phyloP scores from a whole-genome alignment of 2,797 vertebrate species.

The Bucorvus abyssinicus region DNA sequence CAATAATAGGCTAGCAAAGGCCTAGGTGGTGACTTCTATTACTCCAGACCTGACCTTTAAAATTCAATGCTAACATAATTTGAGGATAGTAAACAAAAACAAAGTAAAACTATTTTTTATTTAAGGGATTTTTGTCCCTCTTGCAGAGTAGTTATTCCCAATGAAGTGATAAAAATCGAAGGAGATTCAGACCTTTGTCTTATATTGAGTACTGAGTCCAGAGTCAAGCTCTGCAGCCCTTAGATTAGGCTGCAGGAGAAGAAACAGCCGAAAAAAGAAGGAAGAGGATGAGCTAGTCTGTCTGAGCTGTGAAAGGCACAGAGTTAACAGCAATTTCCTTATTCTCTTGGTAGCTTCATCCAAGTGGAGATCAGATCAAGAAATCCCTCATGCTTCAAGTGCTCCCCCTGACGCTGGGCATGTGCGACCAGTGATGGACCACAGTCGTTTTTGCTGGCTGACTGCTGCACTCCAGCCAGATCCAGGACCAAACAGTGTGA shows the following conservation, averaged over 20 bases:
- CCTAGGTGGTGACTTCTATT: background rate
- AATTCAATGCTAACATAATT: background rate
- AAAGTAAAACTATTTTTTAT: background rate
- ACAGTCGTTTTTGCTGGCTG: background rate
- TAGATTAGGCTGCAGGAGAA: background rate
- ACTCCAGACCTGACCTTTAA: background rate
- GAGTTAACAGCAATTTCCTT: background rate
- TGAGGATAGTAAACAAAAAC: background rate
- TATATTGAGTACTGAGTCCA: background rate
- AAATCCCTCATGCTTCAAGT: background rate
- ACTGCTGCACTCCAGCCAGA: background rate
- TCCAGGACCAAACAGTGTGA: background rate
- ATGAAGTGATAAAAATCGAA: background rate
- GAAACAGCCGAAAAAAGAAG: background rate
- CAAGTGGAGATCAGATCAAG: background rate
- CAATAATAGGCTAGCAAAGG: background rate
- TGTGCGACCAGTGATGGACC: accelerated
- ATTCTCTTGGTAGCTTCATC: background rate
- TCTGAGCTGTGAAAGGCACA: background rate
- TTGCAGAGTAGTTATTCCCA: background rate
- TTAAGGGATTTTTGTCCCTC: background rate
- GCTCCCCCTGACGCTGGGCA: background rate
- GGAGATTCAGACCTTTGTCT: background rate
- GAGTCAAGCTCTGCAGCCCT: background rate
- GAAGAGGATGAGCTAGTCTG: background rate